These are phyloP conservation scores for Callospermophilus lateralis DNA, from an alignment of 2,113 vertebrate species.

Conservation along the genomic window DNA sequence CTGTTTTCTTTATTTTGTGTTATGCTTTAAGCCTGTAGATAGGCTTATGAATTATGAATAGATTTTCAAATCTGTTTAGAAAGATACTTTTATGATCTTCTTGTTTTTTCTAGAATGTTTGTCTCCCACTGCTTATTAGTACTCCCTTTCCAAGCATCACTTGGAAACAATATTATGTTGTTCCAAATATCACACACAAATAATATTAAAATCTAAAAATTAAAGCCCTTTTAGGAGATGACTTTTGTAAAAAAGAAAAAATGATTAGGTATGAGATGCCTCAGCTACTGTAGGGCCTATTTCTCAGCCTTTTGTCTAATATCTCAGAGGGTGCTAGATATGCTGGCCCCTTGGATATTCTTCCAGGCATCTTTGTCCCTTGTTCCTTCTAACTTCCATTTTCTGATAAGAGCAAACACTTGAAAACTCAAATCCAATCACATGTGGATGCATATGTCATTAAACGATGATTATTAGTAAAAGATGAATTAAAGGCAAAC, in stretches of 20 bases:
- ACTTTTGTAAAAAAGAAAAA: not conserved
- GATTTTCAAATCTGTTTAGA: not conserved
- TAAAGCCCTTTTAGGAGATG: not conserved
- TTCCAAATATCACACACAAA: not conserved
- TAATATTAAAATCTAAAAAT: not conserved
- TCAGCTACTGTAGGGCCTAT: not conserved
- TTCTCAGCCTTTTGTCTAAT: not conserved
- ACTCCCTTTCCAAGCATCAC: not conserved
- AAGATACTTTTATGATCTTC: not conserved
- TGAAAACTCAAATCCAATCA: not conserved
- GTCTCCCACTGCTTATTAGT: not conserved
- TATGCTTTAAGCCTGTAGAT: not conserved
- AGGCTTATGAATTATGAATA: not conserved
- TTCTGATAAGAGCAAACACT: not conserved
- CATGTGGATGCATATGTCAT: not conserved
- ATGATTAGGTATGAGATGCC: not conserved
- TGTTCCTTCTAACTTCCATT: not conserved
- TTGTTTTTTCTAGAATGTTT: constrained; percentile 19
- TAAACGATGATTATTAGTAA: not conserved
- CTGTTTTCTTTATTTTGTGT: not conserved
- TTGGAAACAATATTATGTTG: not conserved
- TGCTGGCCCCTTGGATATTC: not conserved
- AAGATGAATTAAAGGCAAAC: not conserved
- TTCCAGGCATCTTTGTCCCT: not conserved
- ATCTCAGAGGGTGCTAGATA: not conserved